Conservation (phyloP, 2,888 invertebrate genomes). For the Nemoura dubitans region DNA sequence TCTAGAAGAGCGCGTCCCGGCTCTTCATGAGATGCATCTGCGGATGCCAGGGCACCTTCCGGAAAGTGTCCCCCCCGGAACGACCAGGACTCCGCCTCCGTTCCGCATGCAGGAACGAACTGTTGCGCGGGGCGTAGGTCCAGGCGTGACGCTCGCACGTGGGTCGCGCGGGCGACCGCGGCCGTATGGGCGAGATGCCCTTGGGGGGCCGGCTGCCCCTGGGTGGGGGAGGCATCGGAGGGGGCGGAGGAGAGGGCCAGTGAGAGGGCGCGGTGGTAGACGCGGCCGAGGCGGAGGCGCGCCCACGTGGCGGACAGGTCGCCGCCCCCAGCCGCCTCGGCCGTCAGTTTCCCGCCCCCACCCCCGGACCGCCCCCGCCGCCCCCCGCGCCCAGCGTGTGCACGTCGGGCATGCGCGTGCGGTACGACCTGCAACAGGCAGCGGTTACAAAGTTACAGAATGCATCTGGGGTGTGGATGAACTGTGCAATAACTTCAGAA, state of each 20-base stretch:
- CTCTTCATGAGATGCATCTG: conserved; percentile 61
- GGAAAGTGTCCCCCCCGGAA: conserved; percentile 54
- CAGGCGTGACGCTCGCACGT: conserved; percentile 8
- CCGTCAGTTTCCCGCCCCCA: conserved; percentile 51
- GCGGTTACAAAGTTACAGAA: too few species aligned
- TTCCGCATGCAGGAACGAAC: conserved; percentile 23
- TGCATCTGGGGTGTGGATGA: too few species aligned
- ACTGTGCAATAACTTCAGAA: too few species aligned
- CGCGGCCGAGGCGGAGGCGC: neutral
- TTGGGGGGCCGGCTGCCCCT: conserved; percentile 19
- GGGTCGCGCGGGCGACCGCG: conserved; percentile 22
- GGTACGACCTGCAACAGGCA: conserved; percentile 58
- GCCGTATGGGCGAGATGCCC: conserved; percentile 18
- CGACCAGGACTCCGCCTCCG: conserved; percentile 50
- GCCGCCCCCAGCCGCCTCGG: conserved; percentile 42
- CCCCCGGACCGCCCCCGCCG: neutral
- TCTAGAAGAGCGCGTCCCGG: conserved; percentile 47
- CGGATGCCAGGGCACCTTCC: conserved; percentile 63
- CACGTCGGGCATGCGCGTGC: conserved; percentile 50
- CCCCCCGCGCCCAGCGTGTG: neutral
- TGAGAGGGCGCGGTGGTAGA: neutral
- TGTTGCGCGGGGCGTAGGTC: conserved; percentile 15
- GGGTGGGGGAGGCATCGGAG: conserved; percentile 37
- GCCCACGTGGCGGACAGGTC: neutral
- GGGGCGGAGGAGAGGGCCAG: conserved; percentile 24